Conservation (phyloP, 1,140 invertebrate species). For the Apis cerana region DNA sequence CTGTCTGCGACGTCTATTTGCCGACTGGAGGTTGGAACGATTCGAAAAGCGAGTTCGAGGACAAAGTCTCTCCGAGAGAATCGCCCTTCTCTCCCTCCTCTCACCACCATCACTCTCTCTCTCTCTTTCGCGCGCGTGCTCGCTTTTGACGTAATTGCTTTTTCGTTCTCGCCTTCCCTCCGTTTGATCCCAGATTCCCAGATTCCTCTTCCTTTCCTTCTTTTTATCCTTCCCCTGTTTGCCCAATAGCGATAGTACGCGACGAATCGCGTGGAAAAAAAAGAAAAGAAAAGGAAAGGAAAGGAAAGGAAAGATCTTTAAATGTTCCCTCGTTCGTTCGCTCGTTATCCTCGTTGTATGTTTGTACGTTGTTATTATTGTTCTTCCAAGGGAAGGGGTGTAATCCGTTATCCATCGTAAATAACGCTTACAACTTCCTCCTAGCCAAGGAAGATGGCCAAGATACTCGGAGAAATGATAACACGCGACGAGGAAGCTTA, state of each 20-base stretch:
- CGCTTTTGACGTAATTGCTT: conserved; percentile 32
- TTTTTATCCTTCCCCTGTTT: neutral
- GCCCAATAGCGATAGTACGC: neutral
- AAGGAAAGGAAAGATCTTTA: no score
- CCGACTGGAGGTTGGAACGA: conserved; percentile 30
- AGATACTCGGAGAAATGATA: neutral
- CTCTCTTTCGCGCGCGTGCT: neutral
- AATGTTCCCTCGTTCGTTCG: neutral
- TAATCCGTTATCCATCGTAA: neutral
- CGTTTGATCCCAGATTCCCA: neutral
- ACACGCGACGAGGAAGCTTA: neutral
- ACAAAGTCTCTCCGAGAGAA: conserved; percentile 38
- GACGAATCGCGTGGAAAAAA: neutral
- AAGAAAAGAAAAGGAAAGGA: neutral
- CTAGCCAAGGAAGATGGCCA: neutral
- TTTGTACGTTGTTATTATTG: no score
- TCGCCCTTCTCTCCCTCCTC: neutral
- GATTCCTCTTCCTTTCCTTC: neutral
- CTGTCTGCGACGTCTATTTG: conserved; percentile 47
- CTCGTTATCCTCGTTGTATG: neutral
- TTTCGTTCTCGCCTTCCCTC: conserved; percentile 27
- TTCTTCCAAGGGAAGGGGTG: no score
- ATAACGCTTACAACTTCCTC: conserved; percentile 19
- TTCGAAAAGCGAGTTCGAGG: conserved; percentile 31
- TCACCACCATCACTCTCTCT: neutral